These are phyloP conservation scores for Patagioenas fasciata DNA, from an alignment of 2,113 vertebrate genomes.

Conservation along the genomic window DNA sequence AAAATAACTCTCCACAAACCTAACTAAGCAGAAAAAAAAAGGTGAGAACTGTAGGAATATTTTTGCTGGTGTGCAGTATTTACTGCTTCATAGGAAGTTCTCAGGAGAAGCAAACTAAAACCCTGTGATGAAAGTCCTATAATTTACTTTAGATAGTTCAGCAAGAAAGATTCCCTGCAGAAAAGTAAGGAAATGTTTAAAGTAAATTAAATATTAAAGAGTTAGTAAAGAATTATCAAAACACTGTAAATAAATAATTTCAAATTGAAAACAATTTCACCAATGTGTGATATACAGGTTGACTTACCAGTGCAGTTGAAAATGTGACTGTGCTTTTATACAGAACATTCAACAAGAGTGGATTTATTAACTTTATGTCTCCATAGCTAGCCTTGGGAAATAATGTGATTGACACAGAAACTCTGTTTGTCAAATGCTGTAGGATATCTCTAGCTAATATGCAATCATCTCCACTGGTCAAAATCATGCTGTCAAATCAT, in stretches of 20 bases:
- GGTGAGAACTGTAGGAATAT: background rate
- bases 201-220: background rate
- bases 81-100: conserved; percentile 19
- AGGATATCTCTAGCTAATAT: background rate
- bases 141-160: background rate
- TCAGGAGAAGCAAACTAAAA: conserved; percentile 12
- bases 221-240: background rate
- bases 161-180: background rate
- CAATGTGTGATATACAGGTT: background rate
- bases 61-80: conserved; percentile 31
- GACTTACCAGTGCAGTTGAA: background rate
- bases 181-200: background rate
- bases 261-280: background rate
- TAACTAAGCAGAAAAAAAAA: conserved; percentile 42
- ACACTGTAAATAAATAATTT: background rate
- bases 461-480: background rate
- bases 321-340: background rate
- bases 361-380: background rate
- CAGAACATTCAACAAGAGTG: background rate
- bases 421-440: background rate
- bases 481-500: background rate
- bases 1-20: background rate
- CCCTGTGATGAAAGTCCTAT: background rate
- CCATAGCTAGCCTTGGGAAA: background rate
- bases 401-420: background rate